These are phyloP conservation scores for Teleogryllus oceanicus DNA, from an alignment of 2,888 invertebrate genomes.

Conservation along the genomic window DNA sequence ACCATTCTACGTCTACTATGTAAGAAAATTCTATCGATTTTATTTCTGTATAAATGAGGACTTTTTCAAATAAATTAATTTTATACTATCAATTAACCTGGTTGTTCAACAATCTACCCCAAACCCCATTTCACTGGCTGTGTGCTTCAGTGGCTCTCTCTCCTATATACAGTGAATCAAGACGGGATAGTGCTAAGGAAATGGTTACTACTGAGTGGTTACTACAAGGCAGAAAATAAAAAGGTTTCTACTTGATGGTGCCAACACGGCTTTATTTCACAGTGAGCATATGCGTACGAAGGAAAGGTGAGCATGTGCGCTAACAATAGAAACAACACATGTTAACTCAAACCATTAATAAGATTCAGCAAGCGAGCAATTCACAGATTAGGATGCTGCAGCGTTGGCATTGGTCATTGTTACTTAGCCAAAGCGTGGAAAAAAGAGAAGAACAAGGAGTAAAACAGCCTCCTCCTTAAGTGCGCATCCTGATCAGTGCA, in stretches of 20 bases:
- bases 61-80: too few relatives aligned
- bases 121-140: too few relatives aligned
- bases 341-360: not conserved
- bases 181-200: not conserved
- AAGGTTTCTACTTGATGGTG: not conserved
- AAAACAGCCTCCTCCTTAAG: not conserved
- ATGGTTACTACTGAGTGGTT: not conserved
- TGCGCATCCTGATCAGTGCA: not conserved
- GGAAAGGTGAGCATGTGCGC: not conserved
- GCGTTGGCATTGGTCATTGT: too few relatives aligned
- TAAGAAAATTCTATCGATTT: too few relatives aligned
- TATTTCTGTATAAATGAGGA: too few relatives aligned
- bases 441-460: not conserved
- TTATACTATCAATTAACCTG: too few relatives aligned
- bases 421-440: not conserved
- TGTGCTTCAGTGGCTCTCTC: too few relatives aligned
- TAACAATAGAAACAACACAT: not conserved
- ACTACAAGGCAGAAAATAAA: not conserved
- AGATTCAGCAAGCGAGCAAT: not conserved
- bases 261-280: slow-evolving; percentile 1
- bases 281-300: not conserved
- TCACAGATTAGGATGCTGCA: not conserved
- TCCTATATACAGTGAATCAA: not conserved
- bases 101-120: too few relatives aligned
- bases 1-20: too few relatives aligned